Base-by-base conservation (phyloP, 1,140 invertebrate genomes). In the Orussus abietinus region DNA sequence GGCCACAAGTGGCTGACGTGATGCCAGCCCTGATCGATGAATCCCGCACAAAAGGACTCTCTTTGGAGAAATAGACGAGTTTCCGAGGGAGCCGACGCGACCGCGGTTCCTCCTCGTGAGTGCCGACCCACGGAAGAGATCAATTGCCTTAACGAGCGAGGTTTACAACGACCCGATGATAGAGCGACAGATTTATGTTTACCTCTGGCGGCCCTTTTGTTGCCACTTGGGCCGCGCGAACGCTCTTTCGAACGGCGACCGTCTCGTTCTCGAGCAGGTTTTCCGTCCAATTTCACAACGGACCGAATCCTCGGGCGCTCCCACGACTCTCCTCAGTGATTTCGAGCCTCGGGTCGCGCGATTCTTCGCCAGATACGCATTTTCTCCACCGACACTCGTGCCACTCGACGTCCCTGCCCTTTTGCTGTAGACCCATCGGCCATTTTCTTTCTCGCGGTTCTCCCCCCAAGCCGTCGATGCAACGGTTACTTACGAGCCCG, bases 381-480 rank as follows among this genome's bases (percentile, higher is more conserved):
- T 34, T 49, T 43, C 26, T 37, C 30, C 41, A 30, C 42, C 54
- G 45, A 53, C 49, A 46, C 49, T 51, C 54, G 55, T 48, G 57
- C 49, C 55, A 54, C 55, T 57, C 52, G 55, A 69, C 60, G 68
- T 70, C 67, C 67, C 67, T 67, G 68, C 68, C 67, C 68, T 71
- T 71, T 70, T 66, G 54, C 66, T 61, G 60, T 68, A 69, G 57
- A 59, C 58, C 58, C 54, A 62, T 64, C 66, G 64, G 66, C 68
- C 68, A 71, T 71, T 68, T 71, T 71, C 60, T 65, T 65, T 58
- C 59, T 60, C 59, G 56, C 58, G 59, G 56, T 51, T 33, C 29
- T 36, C 18, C 9, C 17, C 34, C 30, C 22, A n/a, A 18, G 12
- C 13, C 34, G n/a, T n/a, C n/a, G n/a, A n/a, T n/a, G n/a, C n/a